Evolutionary conservation across 2,113 vertebrate species (phyloP), one percentile per base, ranked within the genome.

Genomic region (Trichechus manatus): DNA sequence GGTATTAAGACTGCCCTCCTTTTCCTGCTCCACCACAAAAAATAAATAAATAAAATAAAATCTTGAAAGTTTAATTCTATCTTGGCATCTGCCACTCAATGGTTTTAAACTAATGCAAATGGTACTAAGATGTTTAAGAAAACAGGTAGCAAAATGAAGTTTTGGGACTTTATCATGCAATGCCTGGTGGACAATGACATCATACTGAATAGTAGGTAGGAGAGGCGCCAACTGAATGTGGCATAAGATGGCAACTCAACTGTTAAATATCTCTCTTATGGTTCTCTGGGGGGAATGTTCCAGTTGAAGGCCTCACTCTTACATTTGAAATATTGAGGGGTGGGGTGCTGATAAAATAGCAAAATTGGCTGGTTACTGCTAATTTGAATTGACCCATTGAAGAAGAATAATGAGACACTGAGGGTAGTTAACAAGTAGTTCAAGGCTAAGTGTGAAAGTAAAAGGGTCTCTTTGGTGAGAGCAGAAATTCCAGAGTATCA

Each of bases 231-330:
- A 66, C 14, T 80, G 3, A 91, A 36, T 25, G 27, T 42, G 27
- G 59, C 29, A 9, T 3, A 74, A 36, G 14, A 17, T n/a, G 31
- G 15, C 19, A 9, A n/a, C 22, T 17, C 1, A 29, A 36, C 2
- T 31, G 6, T n/a, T 68, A 63, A 50, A 42, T 8, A 39, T 80
- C 42, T 56, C 4, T 25, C 9, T 85, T 82, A 13, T 0, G 72
- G 11, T 3, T 68, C 1, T 17, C 0, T 44, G 9, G 13, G 8
- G 5, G 10, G 11, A n/a, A 53, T 27, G 8, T 15, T 33, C 14
- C 15, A 70, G 0, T 20, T 20, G 27, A 75, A 88, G 7, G 0
- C 25, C 39, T 59, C 14, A 22, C 5, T 1, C 0, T 4, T 70
- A 31, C 8, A n/a, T 93, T 93, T 92, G 36, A 74, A 47, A 42